phyloP scores from a whole-genome alignment of 2,797 vertebrate genomes.

The Sternarchorhynchus goeldii region DNA sequence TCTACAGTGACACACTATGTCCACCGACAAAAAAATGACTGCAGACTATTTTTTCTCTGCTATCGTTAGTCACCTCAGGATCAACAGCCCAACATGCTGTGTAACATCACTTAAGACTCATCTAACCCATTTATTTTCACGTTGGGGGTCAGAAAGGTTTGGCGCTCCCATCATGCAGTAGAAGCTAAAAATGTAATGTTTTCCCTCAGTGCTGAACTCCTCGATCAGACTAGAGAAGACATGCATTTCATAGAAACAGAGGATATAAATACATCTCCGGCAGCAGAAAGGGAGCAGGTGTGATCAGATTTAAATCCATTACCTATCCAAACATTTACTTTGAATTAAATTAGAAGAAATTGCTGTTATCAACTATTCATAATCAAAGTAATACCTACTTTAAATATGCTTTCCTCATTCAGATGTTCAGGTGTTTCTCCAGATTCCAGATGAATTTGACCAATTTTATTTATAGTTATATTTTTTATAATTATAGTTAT shows the following conservation, averaged over 20 bases:
- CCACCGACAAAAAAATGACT: not conserved
- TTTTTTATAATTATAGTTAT: too few relatives aligned
- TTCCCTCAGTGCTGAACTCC: constrained; percentile 15
- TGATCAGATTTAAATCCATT: not conserved
- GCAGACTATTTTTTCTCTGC: not conserved
- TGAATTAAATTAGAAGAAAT: not conserved
- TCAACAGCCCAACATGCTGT: constrained; percentile 49
- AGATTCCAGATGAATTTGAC: too few relatives aligned
- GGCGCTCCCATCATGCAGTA: constrained; percentile 53
- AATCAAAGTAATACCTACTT: not conserved
- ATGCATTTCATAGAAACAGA: not conserved
- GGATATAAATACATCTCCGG: constrained; percentile 31
- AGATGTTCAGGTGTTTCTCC: not conserved
- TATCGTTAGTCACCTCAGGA: constrained; percentile 18
- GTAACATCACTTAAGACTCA: constrained; percentile 53
- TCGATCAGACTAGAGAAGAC: constrained; percentile 43
- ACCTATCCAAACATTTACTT: not conserved
- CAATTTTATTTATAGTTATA: too few relatives aligned
- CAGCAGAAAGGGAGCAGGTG: not conserved
- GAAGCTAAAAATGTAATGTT: constrained; percentile 64
- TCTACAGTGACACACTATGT: too few relatives aligned
- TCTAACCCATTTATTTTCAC: constrained; percentile 44
- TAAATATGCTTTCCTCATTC: not conserved
- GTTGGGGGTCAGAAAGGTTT: constrained; percentile 50
- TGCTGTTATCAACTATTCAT: not conserved